Evolutionary conservation across 2,797 vertebrate genomes (phyloP).

Genomic region (Pyrocephalus nanus): DNA sequence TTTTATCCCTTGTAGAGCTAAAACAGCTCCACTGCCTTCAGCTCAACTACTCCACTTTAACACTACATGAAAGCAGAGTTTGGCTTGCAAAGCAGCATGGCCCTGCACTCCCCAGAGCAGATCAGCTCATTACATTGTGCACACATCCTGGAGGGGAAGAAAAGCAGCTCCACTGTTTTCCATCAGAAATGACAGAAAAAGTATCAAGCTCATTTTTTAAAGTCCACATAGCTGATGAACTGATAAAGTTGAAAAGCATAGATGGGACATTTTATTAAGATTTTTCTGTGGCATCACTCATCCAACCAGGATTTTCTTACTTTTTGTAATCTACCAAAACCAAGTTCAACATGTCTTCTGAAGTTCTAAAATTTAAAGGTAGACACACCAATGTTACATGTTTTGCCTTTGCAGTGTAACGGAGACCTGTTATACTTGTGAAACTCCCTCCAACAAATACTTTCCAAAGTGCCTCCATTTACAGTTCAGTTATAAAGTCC

Average conservation of each 20-base stretch:
- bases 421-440: neutral
- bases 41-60: neutral
- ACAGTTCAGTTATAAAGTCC: neutral
- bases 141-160: neutral
- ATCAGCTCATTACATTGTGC: neutral
- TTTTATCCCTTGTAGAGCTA: neutral
- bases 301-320: slow-evolving; percentile 9
- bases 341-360: neutral
- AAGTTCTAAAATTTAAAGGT: neutral
- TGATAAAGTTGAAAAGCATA: slow-evolving; percentile 27
- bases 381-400: neutral
- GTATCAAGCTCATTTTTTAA: slow-evolving; percentile 20
- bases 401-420: neutral
- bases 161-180: slow-evolving; percentile 55
- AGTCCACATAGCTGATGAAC: slow-evolving; percentile 7
- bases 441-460: neutral
- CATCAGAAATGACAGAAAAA: slow-evolving; percentile 60
- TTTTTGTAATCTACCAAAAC: neutral
- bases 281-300: slow-evolving; percentile 9
- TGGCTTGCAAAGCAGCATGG: neutral
- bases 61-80: neutral
- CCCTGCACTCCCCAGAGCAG: neutral
- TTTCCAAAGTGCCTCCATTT: neutral
- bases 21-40: neutral
- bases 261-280: neutral